Base-by-base conservation (phyloP, 2,113 vertebrate genomes). In the Cyanoderma ruficeps region DNA sequence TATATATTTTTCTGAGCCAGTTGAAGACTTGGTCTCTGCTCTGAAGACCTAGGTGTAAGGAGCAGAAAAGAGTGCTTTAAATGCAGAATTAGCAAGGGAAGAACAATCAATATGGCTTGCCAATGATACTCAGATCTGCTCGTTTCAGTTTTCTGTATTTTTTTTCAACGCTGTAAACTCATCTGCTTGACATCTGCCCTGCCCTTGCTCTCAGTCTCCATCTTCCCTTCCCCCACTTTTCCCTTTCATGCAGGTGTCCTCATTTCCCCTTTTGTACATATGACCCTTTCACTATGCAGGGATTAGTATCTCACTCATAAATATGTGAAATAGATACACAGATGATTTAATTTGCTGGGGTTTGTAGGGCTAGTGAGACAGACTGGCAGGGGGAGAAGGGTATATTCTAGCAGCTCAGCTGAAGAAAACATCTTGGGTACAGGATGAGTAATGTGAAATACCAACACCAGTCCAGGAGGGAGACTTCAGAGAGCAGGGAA, bases 241-340 rank as follows among this genome's bases (percentile, higher is more conserved):
- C 42, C 55, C 31, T 93, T 85, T 84, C 80, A 76, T 60, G 65
- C 80, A 53, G 30, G 31, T 92, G 88, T 82, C 86, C 96, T 92
- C 35, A 15, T 71, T 93, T 96, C 64, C 72, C 90, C 76, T 94
- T 74, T 71, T 68, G 82, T 80, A 88, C 49, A 44, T 68, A 56
- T 56, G 80, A 93, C 69, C 60, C 69, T 92, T 84, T 83, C 80
- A 87, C 88, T 96, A 92, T 92, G 85, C 59, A 72, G 50, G 71
- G 95, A 96, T 96, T 92, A 95, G 92, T 60, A 75, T 74, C 86
- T 87, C 56, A 8, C 71, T 74, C 72, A 75, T 61, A 94, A 94
- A 93, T 86, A 95, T 22, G 65, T 94, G 96, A 96, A 95, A 96
- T 24, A 84, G 94, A 94, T 95, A 90, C 0, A 4, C 37, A 94